phyloP scores from a whole-genome alignment of 2,888 invertebrate species.

The Anoplius nigerrimus region DNA sequence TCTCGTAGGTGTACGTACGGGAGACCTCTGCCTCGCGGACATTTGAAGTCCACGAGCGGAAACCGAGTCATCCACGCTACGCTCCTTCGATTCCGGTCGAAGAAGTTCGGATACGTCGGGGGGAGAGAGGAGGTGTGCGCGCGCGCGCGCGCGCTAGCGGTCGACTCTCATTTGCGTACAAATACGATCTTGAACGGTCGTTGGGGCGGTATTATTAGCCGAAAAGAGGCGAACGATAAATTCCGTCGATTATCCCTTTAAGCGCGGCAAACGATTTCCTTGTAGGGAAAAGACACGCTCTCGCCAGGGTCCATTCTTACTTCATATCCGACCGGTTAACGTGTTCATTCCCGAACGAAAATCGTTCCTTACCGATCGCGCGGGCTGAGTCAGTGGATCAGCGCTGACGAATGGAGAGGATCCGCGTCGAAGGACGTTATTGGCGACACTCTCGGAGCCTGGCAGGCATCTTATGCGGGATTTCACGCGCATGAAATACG shows the following conservation, averaged over 20 bases:
- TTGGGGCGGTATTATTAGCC: background rate
- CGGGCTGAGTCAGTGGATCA: background rate
- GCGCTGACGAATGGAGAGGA: background rate
- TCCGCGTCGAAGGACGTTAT: too few relatives aligned
- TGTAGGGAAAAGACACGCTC: background rate
- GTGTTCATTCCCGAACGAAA: background rate
- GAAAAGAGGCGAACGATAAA: background rate
- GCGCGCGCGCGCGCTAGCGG: background rate
- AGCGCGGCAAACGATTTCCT: background rate
- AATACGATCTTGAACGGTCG: background rate
- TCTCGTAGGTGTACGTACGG: background rate
- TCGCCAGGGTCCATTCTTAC: background rate
- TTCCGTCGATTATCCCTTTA: background rate
- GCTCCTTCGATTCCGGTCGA: background rate
- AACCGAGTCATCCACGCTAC: background rate
- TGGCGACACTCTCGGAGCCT: too few relatives aligned
- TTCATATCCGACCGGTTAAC: background rate
- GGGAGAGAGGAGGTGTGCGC: too few relatives aligned
- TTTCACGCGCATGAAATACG: slow-evolving; percentile 13
- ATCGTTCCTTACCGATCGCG: background rate
- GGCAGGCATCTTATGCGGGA: too few relatives aligned
- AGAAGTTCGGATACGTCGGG: background rate
- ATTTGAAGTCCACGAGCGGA: background rate
- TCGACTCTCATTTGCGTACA: slow-evolving; percentile 2
- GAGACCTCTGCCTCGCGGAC: background rate